Conservation (phyloP, 2,888 invertebrate species). For the Trissolcus brochymenae region DNA sequence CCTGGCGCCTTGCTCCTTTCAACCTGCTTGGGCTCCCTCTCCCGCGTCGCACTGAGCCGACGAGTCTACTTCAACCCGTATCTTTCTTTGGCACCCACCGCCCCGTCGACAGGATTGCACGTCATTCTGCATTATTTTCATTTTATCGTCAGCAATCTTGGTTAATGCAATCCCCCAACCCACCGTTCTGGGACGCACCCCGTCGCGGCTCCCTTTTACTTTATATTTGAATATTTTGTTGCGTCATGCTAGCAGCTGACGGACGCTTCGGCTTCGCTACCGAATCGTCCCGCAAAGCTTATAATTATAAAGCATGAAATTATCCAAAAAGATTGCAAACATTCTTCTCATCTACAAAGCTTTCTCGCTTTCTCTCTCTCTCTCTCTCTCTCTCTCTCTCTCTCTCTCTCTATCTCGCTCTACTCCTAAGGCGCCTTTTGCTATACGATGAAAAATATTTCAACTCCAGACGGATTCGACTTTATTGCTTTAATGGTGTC, state of each 20-base stretch:
- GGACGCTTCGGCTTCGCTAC: slow-evolving; percentile 55
- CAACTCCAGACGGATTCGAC: too few relatives aligned
- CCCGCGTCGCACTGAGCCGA: slow-evolving; percentile 55
- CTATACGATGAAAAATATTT: too few relatives aligned
- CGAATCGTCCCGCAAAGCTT: slow-evolving; percentile 50
- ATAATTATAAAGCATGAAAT: slow-evolving; percentile 48
- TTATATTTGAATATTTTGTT: slow-evolving; percentile 74
- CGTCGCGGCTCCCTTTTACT: slow-evolving; percentile 66
- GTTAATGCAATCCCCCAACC: slow-evolving; percentile 72
- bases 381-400: too few relatives aligned
- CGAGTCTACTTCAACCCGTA: slow-evolving; percentile 68
- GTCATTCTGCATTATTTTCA: slow-evolving; percentile 75
- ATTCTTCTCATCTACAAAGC: slow-evolving; percentile 6
- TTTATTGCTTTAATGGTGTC: too few relatives aligned
- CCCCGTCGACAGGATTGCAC: slow-evolving; percentile 62
- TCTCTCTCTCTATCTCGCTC: too few relatives aligned
- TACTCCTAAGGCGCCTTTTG: too few relatives aligned
- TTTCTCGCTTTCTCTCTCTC: too few relatives aligned
- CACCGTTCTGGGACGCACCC: slow-evolving; percentile 38
- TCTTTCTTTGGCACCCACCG: slow-evolving; percentile 63
- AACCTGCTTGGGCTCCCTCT: slow-evolving; percentile 40
- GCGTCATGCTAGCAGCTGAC: slow-evolving; percentile 60
- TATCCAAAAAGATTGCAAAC: slow-evolving; percentile 34
- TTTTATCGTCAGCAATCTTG: slow-evolving; percentile 76
- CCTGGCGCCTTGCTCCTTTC: slow-evolving; percentile 65